These are phyloP conservation scores for Micromesistius poutassou DNA, from an alignment of 2,797 vertebrate species.

Conservation along the genomic window DNA sequence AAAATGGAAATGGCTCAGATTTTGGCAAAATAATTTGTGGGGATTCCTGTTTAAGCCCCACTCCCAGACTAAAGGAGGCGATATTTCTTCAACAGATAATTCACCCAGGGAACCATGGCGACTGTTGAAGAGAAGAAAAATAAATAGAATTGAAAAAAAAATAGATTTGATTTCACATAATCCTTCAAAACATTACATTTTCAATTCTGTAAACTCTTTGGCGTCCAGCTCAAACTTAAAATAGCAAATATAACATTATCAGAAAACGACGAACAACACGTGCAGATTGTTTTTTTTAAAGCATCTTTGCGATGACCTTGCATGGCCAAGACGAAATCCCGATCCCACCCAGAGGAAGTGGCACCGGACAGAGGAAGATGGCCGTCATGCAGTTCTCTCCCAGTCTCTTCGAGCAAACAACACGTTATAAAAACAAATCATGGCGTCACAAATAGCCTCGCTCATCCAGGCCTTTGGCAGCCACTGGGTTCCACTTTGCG, in stretches of 20 bases:
- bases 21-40: slow-evolving; percentile 25
- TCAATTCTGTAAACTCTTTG: slow-evolving; percentile 67
- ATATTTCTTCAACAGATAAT: not conserved
- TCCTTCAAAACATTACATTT: slow-evolving; percentile 44
- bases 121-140: not conserved
- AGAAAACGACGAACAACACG: not conserved
- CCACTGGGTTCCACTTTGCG: slow-evolving; percentile 80
- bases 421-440: slow-evolving; percentile 48
- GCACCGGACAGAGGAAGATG: not conserved
- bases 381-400: not conserved
- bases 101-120: not conserved
- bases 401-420: not conserved
- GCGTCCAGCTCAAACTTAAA: slow-evolving; percentile 55
- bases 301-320: not conserved
- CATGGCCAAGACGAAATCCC: not conserved
- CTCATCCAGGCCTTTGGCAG: slow-evolving; percentile 76
- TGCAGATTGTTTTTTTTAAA: not conserved
- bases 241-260: not conserved
- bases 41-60: slow-evolving; percentile 25
- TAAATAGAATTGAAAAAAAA: no score
- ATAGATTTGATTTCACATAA: not conserved
- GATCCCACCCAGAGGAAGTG: not conserved
- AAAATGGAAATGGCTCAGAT: slow-evolving; percentile 41
- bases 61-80: slow-evolving; percentile 47
- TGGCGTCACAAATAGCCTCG: slow-evolving; percentile 75